phyloP scores from a whole-genome alignment of 2,797 vertebrate species.

The Cuniculus paca region DNA sequence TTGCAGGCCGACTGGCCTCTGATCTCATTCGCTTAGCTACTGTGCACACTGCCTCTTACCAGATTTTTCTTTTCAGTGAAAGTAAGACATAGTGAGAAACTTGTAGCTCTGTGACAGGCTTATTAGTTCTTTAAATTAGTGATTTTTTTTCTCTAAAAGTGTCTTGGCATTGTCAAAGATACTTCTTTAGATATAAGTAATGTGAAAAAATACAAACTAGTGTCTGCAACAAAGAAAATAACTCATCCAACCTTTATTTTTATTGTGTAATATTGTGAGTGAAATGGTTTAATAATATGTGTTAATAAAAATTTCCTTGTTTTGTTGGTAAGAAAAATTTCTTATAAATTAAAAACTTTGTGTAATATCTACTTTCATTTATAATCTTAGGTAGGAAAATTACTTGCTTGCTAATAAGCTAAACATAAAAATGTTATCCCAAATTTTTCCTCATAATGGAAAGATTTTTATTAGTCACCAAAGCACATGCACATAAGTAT shows the following conservation, averaged over 20 bases:
- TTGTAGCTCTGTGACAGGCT: neutral
- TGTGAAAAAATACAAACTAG: neutral
- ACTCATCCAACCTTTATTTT: slow-evolving; percentile 16
- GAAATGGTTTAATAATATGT: slow-evolving; percentile 6
- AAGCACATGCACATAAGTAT: neutral
- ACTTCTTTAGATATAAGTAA: neutral
- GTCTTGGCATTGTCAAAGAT: slow-evolving; percentile 16
- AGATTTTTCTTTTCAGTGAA: neutral
- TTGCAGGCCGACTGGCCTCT: neutral
- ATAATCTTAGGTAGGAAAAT: slow-evolving; percentile 8
- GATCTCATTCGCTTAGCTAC: neutral
- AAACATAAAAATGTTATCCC: neutral
- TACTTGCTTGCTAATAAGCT: slow-evolving; percentile 6
- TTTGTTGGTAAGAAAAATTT: slow-evolving; percentile 47
- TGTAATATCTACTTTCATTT: neutral
- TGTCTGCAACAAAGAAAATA: slow-evolving; percentile 46
- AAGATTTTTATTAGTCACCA: slow-evolving; percentile 41
- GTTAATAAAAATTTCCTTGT: slow-evolving; percentile 36
- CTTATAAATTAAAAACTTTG: slow-evolving; percentile 26
- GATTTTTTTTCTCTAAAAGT: neutral
- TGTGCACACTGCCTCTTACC: neutral
- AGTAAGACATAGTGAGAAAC: neutral
- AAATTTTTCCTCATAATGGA: slow-evolving; percentile 42
- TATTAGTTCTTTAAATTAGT: slow-evolving; percentile 37
- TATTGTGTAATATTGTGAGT: slow-evolving; percentile 31